phyloP scores from a whole-genome alignment of 2,113 vertebrate species.

The Scalopus aquaticus region DNA sequence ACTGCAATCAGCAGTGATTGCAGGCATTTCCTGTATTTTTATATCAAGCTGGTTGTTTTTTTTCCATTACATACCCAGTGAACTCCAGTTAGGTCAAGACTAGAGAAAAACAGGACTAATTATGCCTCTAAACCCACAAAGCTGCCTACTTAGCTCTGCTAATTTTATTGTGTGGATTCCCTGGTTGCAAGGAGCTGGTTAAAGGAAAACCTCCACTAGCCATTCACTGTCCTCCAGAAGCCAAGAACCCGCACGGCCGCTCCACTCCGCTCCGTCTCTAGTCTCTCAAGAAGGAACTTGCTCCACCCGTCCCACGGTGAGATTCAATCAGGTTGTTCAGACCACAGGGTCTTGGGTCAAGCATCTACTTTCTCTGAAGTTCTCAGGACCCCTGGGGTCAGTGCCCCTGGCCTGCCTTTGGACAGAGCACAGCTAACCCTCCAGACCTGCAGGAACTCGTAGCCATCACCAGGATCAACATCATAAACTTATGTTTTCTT shows the following conservation, averaged over 20 bases:
- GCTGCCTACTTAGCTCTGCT: conserved; percentile 75
- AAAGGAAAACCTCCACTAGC: not conserved
- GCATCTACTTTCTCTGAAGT: not conserved
- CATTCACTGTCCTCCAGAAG: not conserved
- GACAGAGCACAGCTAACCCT: not conserved
- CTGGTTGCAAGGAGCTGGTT: not conserved
- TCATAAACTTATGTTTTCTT: not conserved
- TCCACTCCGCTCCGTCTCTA: too few relatives aligned
- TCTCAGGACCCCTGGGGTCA: not conserved
- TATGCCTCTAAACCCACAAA: conserved; percentile 81
- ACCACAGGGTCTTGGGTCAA: not conserved
- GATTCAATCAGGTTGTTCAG: not conserved
- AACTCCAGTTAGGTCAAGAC: conserved; percentile 85
- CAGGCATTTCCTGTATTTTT: conserved; percentile 96
- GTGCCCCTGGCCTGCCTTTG: not conserved
- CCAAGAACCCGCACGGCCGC: not conserved
- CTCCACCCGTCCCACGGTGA: not conserved
- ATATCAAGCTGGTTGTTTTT: conserved; percentile 88
- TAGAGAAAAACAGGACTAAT: conserved; percentile 85
- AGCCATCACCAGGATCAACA: not conserved
- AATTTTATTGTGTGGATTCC: conserved; percentile 73
- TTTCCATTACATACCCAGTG: conserved; percentile 93
- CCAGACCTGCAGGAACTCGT: not conserved
- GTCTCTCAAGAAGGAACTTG: not conserved
- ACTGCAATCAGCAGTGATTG: conserved; percentile 89